Conservation (phyloP, 2,113 vertebrate genomes). For the Sinocyclocheilus rhinocerous region DNA sequence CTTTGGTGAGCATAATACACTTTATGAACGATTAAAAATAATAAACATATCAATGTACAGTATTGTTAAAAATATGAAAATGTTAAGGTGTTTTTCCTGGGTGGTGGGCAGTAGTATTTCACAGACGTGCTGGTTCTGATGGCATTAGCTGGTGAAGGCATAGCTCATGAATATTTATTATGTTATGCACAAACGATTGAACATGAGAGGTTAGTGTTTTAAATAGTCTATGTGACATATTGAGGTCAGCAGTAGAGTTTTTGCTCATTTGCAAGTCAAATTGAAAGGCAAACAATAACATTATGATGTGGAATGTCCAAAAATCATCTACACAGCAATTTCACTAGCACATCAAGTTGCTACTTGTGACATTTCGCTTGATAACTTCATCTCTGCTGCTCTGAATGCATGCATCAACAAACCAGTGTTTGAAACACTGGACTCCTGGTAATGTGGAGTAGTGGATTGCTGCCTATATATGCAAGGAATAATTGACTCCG, state of each 20-base stretch:
- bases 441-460: not conserved
- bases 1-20: no score
- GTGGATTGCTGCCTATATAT: not conserved
- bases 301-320: not conserved
- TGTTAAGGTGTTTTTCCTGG: not conserved
- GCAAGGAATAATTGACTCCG: no score
- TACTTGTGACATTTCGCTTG: not conserved
- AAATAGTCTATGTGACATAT: conserved; percentile 9
- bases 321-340: not conserved
- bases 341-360: not conserved
- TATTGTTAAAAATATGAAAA: not conserved
- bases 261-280: conserved; percentile 11
- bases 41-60: no score
- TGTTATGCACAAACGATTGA: conserved; percentile 6
- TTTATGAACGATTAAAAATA: no score
- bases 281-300: not conserved
- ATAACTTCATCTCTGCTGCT: not conserved
- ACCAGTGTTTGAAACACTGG: not conserved
- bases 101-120: not conserved
- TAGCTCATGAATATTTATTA: not conserved
- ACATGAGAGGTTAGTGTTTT: not conserved
- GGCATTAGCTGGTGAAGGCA: not conserved
- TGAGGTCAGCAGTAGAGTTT: not conserved
- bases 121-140: not conserved
- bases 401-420: not conserved